Percentiles rank a stretch among this genome's conserved stretches.
Conservation (phyloP, 2,888 invertebrate genomes). For the Adineta ricciae region DNA sequence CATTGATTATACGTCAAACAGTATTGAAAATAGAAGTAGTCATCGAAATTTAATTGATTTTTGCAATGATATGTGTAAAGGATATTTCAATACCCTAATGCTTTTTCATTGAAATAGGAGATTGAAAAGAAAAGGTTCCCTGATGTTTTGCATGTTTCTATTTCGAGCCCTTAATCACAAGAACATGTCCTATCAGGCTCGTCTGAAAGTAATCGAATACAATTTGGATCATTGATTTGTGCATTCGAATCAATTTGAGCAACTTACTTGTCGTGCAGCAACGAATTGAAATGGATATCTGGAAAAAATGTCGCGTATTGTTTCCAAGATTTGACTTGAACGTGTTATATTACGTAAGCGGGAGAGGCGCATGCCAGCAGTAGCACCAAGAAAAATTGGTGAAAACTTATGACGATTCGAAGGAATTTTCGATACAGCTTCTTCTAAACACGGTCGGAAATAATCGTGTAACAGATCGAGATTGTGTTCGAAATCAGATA, state of each 20-base stretch:
- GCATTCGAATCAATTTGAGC: not conserved
- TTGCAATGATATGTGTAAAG: not conserved
- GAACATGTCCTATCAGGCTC: not conserved
- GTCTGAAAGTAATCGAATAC: too few relatives aligned
- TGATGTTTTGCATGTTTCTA: not conserved
- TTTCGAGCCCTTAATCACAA: too few relatives aligned
- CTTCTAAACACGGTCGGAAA: conserved; percentile 43
- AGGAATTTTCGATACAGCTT: conserved; percentile 44
- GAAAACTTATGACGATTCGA: conserved; percentile 40
- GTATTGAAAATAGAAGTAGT: too few relatives aligned
- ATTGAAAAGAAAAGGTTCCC: not conserved
- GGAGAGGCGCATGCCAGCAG: conserved; percentile 36
- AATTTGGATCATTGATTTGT: too few relatives aligned
- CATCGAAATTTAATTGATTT: too few relatives aligned
- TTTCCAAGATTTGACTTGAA: not conserved
- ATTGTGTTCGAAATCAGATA: conserved; percentile 6
- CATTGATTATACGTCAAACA: too few relatives aligned
- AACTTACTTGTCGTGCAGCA: conserved; percentile 4
- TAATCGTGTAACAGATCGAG: conserved; percentile 34
- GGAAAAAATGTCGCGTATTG: not conserved
- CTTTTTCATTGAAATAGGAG: not conserved
- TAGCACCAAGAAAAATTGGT: conserved; percentile 52
- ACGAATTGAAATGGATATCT: conserved; percentile 6
- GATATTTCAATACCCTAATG: not conserved
- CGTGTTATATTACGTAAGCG: not conserved